Evolutionary conservation across 1,140 invertebrate species (phyloP).

Genomic region (Drosophila oshimai): DNA sequence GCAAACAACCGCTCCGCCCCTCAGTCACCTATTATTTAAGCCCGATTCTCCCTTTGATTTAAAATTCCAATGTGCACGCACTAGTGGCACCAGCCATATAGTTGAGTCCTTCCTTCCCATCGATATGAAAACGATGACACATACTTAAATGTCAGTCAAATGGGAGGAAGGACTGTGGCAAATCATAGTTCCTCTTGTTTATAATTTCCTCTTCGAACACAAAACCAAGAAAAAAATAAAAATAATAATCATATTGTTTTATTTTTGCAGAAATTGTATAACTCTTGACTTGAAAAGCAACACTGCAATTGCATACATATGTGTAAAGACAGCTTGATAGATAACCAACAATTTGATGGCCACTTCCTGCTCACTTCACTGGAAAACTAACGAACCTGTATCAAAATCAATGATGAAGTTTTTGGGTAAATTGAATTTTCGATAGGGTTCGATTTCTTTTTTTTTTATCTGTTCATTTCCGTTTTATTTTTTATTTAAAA

Average conservation of each 20-base stretch:
- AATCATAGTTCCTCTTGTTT: background rate
- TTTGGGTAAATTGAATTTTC: background rate
- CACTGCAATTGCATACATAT: background rate
- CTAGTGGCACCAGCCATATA: background rate
- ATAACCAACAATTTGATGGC: background rate
- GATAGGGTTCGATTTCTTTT: no score
- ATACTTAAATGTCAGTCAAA: background rate
- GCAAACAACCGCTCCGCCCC: background rate
- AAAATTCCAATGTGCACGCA: background rate
- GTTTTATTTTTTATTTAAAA: no score
- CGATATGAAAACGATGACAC: conserved; percentile 28
- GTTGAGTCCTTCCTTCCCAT: background rate
- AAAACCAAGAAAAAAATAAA: background rate
- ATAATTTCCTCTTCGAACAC: conserved; percentile 1
- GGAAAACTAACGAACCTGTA: background rate
- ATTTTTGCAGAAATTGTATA: conserved; percentile 9
- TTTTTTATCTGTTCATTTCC: no score
- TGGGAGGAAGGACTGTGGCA: background rate
- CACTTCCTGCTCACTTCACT: background rate
- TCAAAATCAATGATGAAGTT: background rate
- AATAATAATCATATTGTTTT: background rate
- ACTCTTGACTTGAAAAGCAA: background rate
- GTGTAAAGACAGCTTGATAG: background rate
- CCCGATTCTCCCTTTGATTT: conserved; percentile 16
- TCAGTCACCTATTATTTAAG: conserved; percentile 4